Evolutionary conservation across 2,888 invertebrate genomes (phyloP), one percentile per base, ranked within the genome.

Genomic region (Drosophila affinis): DNA sequence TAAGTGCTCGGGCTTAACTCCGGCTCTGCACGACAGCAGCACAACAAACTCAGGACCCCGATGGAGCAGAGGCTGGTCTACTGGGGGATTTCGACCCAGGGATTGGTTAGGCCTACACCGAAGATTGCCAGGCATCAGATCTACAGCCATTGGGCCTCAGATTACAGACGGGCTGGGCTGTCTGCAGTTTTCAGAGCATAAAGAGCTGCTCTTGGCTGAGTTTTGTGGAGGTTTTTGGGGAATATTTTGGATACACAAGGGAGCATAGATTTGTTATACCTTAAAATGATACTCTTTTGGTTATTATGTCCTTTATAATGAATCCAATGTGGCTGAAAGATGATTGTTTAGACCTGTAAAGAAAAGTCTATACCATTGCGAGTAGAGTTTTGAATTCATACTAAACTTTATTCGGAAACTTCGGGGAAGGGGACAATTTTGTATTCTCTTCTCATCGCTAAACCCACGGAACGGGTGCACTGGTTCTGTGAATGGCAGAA

Each of bases 1-100:
- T 86, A 86, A 83, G 78, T 63, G 71, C 82, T 72, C 29, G 18
- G 74, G 83, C 88, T 83, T 86, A 83, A 70, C 67, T 70, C 56
- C 14, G 76, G 54, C 70, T 75, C 73, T 56, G 48, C 47, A 32
- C 18, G 29, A 52, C 32, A 34, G 14, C 46, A 51, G 18, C 14
- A 9, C 29, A 54, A 9, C 14, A 4, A 24, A 45, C 7, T 34
- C 12, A 4, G 27, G 27, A 6, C 27, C 27, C 27, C 6, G 27
- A 27, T 27, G 29, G 9, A 5, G 12, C 34, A 34, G 12, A 14
- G 21, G 21, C 3, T 39, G 27, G n/a, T 18, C 17, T 53, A 39
- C 17, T 27, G 18, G 62, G 47, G 12, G 21, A 59, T 60, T 59
- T 59, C n/a, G 64, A 46, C 7, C 12, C 27, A 2, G 27, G 27